Evolutionary conservation across 2,113 vertebrate species (phyloP).

Genomic region (Setophaga coronata): DNA sequence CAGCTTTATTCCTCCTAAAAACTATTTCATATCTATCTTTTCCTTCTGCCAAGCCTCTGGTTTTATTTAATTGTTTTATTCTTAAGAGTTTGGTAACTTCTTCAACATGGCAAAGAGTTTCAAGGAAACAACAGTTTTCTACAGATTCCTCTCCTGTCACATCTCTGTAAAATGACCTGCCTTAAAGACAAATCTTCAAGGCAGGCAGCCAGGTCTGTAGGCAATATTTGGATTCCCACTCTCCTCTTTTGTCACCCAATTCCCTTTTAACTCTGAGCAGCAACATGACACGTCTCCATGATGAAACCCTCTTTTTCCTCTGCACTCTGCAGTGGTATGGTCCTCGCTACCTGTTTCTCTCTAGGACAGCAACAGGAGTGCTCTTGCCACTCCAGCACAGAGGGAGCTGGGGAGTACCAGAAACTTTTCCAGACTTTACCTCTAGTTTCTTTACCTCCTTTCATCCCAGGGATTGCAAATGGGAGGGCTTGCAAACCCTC

Average conservation of each 20-base stretch:
- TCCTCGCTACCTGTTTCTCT: background rate
- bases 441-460: background rate
- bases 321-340: rapidly evolving
- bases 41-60: background rate
- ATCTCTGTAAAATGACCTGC: background rate
- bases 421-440: background rate
- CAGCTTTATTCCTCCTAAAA: background rate
- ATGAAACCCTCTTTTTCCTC: background rate
- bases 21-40: background rate
- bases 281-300: rapidly evolving
- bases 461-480: background rate
- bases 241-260: background rate
- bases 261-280: background rate
- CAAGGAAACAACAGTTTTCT: background rate
- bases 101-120: background rate
- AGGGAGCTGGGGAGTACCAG: rapidly evolving
- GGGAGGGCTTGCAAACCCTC: rapidly evolving
- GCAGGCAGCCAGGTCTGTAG: background rate
- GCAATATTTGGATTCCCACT: rapidly evolving
- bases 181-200: background rate
- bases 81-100: background rate
- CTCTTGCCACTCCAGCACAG: background rate
- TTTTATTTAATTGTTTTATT: background rate
- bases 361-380: rapidly evolving
- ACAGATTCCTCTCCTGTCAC: background rate